These are phyloP conservation scores for Achlya flavicornis DNA, from an alignment of 2,888 invertebrate genomes.

Conservation along the genomic window DNA sequence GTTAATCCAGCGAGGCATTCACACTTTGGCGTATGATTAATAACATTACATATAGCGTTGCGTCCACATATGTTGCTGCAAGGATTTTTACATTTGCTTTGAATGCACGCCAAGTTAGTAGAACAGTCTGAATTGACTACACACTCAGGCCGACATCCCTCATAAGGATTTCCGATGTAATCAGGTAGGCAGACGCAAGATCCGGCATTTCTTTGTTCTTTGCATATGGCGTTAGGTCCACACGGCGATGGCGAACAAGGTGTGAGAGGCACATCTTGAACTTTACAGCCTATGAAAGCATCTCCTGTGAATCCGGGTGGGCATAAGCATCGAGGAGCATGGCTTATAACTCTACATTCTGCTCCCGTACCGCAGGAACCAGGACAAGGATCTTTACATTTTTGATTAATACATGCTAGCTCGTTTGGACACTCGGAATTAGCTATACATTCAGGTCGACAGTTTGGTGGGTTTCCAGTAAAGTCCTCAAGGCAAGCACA, in stretches of 20 bases:
- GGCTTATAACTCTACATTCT: slow-evolving; percentile 89
- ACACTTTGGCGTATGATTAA: slow-evolving; percentile 88
- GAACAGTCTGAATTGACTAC: slow-evolving; percentile 89
- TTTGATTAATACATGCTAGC: slow-evolving; percentile 88
- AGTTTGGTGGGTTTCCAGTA: slow-evolving; percentile 88
- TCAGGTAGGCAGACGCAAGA: slow-evolving; percentile 87
- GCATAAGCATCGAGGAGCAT: slow-evolving; percentile 90
- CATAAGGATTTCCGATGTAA: slow-evolving; percentile 90
- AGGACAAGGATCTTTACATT: slow-evolving; percentile 89
- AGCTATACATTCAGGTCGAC: slow-evolving; percentile 89
- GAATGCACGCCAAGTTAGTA: slow-evolving; percentile 88
- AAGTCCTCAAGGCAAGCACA: slow-evolving; percentile 89
- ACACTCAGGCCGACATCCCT: slow-evolving; percentile 91
- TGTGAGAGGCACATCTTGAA: slow-evolving; percentile 74
- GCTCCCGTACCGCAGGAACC: slow-evolving; percentile 89
- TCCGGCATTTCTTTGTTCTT: slow-evolving; percentile 87
- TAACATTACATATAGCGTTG: slow-evolving; percentile 88
- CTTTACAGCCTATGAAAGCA: slow-evolving; percentile 84
- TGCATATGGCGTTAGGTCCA: slow-evolving; percentile 89
- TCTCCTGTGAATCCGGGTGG: slow-evolving; percentile 85
- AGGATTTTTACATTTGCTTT: slow-evolving; percentile 89
- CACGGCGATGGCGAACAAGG: slow-evolving; percentile 89
- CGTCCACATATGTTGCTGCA: slow-evolving; percentile 90
- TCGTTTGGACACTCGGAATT: slow-evolving; percentile 89
- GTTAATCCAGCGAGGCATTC: slow-evolving; percentile 85